Conservation (phyloP, 2,113 vertebrate genomes). For the Eclectus roratus region DNA sequence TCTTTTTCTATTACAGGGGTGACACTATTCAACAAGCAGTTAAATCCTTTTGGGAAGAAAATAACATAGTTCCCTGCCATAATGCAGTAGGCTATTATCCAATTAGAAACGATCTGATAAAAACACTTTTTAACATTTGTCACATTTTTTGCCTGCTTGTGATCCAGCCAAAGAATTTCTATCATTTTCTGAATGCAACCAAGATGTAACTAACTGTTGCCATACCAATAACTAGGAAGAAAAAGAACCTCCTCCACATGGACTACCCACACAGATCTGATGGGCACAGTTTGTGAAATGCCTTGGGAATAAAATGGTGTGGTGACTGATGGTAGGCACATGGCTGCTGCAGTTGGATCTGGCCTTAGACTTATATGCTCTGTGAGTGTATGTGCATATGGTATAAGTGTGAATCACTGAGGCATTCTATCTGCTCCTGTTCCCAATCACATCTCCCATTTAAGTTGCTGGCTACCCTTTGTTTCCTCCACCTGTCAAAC, state of each 20-base stretch:
- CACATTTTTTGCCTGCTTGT: conserved; percentile 42
- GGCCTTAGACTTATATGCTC: not conserved
- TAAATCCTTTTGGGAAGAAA: not conserved
- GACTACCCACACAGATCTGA: conserved; percentile 46
- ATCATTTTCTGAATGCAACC: conserved; percentile 40
- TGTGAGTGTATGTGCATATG: not conserved
- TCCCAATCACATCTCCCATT: not conserved
- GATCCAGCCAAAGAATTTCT: conserved; percentile 53
- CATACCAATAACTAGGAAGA: conserved; percentile 51
- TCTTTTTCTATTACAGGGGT: not conserved
- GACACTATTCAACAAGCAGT: not conserved
- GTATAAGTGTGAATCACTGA: not conserved
- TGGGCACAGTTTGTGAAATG: conserved; percentile 41
- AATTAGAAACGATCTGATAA: conserved; percentile 26
- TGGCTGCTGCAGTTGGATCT: not conserved
- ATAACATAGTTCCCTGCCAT: not conserved
- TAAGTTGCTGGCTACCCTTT: not conserved
- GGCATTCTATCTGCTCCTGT: not conserved
- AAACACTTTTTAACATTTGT: conserved; percentile 41
- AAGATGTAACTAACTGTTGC: conserved; percentile 51
- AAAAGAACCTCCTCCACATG: conserved; percentile 60
- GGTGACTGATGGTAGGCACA: not conserved
- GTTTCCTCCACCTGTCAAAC: not conserved
- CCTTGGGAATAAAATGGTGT: not conserved
- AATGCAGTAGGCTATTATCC: conserved; percentile 35